A percentile compares a stretch with the other conserved stretches of the same genome.
Evolutionary conservation across 2,797 vertebrate species (phyloP).

Genomic region (Champsocephalus gunnari): DNA sequence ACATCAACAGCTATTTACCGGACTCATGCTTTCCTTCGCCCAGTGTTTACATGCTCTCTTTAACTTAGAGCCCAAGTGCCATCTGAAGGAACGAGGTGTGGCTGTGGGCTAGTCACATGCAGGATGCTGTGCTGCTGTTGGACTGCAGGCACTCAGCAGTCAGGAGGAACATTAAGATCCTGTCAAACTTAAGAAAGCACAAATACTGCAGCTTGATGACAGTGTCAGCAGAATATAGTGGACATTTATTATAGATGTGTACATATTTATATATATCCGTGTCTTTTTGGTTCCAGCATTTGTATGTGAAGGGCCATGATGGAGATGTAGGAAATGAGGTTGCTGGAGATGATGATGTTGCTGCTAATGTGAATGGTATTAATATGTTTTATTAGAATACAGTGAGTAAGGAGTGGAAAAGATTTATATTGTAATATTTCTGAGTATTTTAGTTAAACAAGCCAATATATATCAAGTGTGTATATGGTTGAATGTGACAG

Average conservation of each 20-base stretch:
- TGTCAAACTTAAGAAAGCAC: conserved; percentile 37
- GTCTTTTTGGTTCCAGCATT: conserved; percentile 24
- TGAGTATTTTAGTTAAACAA: conserved; percentile 15
- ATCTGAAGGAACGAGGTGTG: conserved; percentile 27
- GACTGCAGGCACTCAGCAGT: not conserved
- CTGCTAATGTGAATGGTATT: conserved; percentile 6
- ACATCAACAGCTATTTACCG: not conserved
- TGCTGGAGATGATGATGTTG: conserved; percentile 3
- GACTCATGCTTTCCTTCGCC: conserved; percentile 25
- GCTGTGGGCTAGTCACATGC: conserved; percentile 41
- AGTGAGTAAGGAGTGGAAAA: not conserved
- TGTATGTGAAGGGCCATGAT: not conserved
- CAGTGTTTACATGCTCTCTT: conserved; percentile 53
- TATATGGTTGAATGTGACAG: conserved; percentile 20
- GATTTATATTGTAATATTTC: conserved; percentile 1
- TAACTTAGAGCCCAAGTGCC: conserved; percentile 60
- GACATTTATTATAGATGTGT: conserved; percentile 14
- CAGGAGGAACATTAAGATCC: conserved; percentile 10
- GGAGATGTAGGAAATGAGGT: conserved; percentile 8
- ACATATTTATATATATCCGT: conserved; percentile 34
- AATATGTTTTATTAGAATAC: conserved; percentile 11
- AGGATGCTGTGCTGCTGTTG: not conserved
- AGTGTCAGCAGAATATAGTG: not conserved
- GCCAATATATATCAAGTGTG: not conserved
- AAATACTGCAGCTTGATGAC: conserved; percentile 18